Percentiles rank a stretch among this genome's conserved stretches.
Evolutionary conservation across 1,140 invertebrate genomes (phyloP).

Genomic region (Pentalonia nigronervosa): DNA sequence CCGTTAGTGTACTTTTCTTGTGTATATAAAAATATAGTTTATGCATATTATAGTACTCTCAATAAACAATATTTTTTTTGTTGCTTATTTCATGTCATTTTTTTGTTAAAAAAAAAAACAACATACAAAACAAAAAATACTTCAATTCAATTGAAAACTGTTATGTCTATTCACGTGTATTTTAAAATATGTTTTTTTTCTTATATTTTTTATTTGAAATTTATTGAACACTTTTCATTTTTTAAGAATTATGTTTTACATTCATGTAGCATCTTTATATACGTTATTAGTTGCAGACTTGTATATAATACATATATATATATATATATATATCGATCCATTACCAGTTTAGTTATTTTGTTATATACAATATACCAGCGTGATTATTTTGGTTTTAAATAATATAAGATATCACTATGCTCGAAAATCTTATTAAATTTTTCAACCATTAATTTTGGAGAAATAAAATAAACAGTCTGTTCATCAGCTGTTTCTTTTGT

Average conservation of each 20-base stretch:
- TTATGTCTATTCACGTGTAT: neutral
- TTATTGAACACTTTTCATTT: neutral
- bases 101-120: too few relatives aligned
- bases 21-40: neutral
- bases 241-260: neutral
- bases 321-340: neutral
- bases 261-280: neutral
- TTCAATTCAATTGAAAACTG: neutral
- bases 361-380: neutral
- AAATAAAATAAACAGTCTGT: neutral
- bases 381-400: neutral
- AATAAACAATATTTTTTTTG: neutral
- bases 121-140: too few relatives aligned
- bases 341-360: neutral
- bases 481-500: neutral
- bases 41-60: neutral
- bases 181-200: neutral
- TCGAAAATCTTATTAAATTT: neutral
- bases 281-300: neutral
- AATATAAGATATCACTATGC: neutral
- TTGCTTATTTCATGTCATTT: neutral
- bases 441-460: neutral
- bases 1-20: neutral
- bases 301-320: neutral
- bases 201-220: neutral